A percentile compares a stretch with the other conserved stretches of the same genome.
Conservation (phyloP, 2,888 invertebrate species). For the Alcis repandata region DNA sequence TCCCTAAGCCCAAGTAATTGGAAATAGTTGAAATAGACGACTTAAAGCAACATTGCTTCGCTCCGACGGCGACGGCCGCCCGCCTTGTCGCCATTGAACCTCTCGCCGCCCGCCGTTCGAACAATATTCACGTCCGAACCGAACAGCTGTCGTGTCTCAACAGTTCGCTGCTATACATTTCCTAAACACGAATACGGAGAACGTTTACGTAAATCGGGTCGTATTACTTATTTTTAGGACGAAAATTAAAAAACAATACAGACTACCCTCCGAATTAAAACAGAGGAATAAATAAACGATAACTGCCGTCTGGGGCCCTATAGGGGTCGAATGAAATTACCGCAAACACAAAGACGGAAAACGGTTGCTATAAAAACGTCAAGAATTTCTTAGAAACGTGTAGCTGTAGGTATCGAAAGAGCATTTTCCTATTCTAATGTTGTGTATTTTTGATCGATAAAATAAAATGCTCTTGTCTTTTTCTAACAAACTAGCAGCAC, state of each 20-base stretch:
- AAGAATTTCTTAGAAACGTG: constrained; percentile 31
- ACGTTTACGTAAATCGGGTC: constrained; percentile 22
- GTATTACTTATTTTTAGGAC: constrained; percentile 13
- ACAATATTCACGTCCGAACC: constrained; percentile 45
- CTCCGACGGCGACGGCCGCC: constrained; percentile 42
- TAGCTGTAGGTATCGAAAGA: not conserved
- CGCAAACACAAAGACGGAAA: constrained; percentile 51
- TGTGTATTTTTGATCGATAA: not conserved
- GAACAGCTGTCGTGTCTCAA: constrained; percentile 41
- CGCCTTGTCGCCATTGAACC: constrained; percentile 31
- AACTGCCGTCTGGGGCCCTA: constrained; percentile 51
- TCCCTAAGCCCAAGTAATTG: constrained; percentile 85
- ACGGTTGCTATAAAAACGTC: constrained; percentile 48
- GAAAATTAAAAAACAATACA: constrained; percentile 39
- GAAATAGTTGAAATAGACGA: constrained; percentile 85
- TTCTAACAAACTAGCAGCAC: not conserved
- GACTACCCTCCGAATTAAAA: constrained; percentile 53
- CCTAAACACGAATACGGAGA: constrained; percentile 18
- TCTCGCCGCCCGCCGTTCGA: constrained; percentile 20
- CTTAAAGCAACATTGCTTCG: constrained; percentile 70
- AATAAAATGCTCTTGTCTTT: not conserved
- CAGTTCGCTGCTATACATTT: constrained; percentile 37
- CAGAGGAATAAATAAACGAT: constrained; percentile 58
- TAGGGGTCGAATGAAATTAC: constrained; percentile 50
- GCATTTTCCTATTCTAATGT: constrained; percentile 2